phyloP scores from a whole-genome alignment of 2,797 vertebrate species.

The Etheostoma perlongum region DNA sequence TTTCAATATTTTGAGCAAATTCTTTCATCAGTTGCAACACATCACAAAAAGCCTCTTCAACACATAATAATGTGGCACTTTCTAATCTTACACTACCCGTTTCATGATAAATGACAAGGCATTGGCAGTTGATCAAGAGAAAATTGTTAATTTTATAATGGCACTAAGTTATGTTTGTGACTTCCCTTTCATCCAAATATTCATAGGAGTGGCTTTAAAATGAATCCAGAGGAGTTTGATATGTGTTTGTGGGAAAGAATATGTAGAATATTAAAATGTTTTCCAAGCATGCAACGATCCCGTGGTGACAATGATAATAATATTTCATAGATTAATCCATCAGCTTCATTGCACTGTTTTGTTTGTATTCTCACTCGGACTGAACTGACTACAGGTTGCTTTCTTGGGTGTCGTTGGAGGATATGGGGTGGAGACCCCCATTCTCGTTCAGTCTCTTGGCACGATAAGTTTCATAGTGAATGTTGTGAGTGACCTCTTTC shows the following conservation, averaged over 20 bases:
- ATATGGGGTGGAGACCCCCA: constrained; percentile 93
- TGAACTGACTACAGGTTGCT: constrained; percentile 90
- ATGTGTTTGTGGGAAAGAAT: constrained; percentile 23
- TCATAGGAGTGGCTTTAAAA: constrained; percentile 11
- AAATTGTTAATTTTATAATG: constrained; percentile 39
- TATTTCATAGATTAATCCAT: constrained; percentile 49
- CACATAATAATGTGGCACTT: constrained; percentile 37
- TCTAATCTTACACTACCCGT: constrained; percentile 14
- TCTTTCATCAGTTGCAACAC: constrained; percentile 9
- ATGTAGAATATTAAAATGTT: constrained; percentile 47
- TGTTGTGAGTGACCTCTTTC: constrained; percentile 98
- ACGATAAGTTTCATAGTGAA: constrained; percentile 98
- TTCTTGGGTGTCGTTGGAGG: constrained; percentile 85
- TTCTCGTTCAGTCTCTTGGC: constrained; percentile 97
- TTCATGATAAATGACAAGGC: constrained; percentile 29
- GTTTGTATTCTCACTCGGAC: constrained; percentile 36
- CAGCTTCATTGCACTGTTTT: constrained; percentile 58
- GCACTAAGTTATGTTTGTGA: constrained; percentile 38
- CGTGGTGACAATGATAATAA: constrained; percentile 52
- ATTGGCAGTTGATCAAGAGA: constrained; percentile 48
- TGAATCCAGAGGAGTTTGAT: constrained; percentile 25
- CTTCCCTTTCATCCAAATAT: constrained; percentile 33
- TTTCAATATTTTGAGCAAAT: constrained; percentile 41
- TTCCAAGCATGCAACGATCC: constrained; percentile 77
- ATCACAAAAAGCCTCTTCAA: constrained; percentile 24